These are phyloP conservation scores for Dicyema japonicum DNA, from an alignment of 1,140 invertebrate genomes.

Conservation along the genomic window DNA sequence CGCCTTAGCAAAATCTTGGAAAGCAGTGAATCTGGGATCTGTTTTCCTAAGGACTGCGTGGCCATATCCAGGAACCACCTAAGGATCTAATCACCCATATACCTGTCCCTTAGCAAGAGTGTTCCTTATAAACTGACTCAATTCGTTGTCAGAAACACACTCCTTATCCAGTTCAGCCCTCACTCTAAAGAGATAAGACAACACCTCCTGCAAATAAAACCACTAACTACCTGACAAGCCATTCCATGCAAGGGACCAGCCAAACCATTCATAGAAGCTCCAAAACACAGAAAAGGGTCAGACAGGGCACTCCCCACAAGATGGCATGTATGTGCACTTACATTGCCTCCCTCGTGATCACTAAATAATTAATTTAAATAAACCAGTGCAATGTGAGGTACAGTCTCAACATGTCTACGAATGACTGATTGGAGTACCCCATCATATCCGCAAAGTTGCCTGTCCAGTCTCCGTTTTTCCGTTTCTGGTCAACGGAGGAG, in stretches of 20 bases:
- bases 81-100: conserved; percentile 17
- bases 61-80: conserved; percentile 73
- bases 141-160: conserved; percentile 44
- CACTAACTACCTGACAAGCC: conserved; percentile 38
- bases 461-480: conserved; percentile 58
- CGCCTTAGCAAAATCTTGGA: conserved; percentile 67
- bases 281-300: conserved; percentile 67
- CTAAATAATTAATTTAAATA: background rate
- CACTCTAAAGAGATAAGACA: conserved; percentile 15
- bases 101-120: conserved; percentile 64
- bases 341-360: conserved; percentile 39
- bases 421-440: conserved; percentile 47
- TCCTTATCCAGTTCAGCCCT: conserved; percentile 37
- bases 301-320: conserved; percentile 68
- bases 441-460: conserved; percentile 65
- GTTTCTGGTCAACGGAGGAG: conserved; percentile 36
- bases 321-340: conserved; percentile 60
- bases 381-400: conserved; percentile 62
- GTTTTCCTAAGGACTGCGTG: conserved; percentile 81
- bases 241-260: conserved; percentile 75
- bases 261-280: conserved; percentile 63
- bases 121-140: conserved; percentile 71
- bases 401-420: conserved; percentile 62
- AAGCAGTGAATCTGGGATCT: conserved; percentile 66
- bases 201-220: conserved; percentile 13